Base-by-base conservation (phyloP, 2,797 vertebrate species). In the Sebastes trivittatus region DNA sequence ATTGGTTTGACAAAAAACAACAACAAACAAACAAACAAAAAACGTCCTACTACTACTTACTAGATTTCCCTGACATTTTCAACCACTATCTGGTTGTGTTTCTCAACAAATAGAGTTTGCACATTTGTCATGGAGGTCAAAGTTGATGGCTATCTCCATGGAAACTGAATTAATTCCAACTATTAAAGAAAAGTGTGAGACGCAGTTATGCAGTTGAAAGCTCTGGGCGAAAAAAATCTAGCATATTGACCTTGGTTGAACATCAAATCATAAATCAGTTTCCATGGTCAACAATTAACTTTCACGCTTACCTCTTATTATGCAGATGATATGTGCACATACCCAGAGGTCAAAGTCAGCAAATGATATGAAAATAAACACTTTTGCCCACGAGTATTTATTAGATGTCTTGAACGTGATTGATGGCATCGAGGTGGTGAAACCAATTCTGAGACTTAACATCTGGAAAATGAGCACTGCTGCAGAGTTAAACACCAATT, bases 361-460 rank as follows among this genome's bases (percentile, higher is more conserved):
- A 22, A 66, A 10, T 9, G 1, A 23, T 30, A 49, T 55, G 7
- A 67, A 77, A 75, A 63, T 20, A 49, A 56, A 38, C 59, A 72
- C 10, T 27, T 80, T 75, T 69, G 13, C 4, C 22, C 34, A 58
- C 46, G 54, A 83, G 11, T 69, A 58, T 86, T 87, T 89, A 90
- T 88, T 88, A 7, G 68, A 60, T 58, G 34, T 62, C 36, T 67
- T 66, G n/a, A 88, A 77, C 79, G 72, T 42, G 2, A 78, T 18
- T 59, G 63, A 60, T 2, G 6, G 54, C 59, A 52, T 65, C 30
- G 32, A 60, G 6, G 20, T 27, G n/a, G 29, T 60, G 42, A 54
- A 61, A 64, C 16, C 55, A 36, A 73, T 42, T 52, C 1, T 27
- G n/a, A 74, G 16, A 54, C 30, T 70, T 72, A 62, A 66, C 7